Evolutionary conservation across 1,140 invertebrate genomes (phyloP), one percentile per base, ranked within the genome.

Genomic region (Bombus vancouverensis): DNA sequence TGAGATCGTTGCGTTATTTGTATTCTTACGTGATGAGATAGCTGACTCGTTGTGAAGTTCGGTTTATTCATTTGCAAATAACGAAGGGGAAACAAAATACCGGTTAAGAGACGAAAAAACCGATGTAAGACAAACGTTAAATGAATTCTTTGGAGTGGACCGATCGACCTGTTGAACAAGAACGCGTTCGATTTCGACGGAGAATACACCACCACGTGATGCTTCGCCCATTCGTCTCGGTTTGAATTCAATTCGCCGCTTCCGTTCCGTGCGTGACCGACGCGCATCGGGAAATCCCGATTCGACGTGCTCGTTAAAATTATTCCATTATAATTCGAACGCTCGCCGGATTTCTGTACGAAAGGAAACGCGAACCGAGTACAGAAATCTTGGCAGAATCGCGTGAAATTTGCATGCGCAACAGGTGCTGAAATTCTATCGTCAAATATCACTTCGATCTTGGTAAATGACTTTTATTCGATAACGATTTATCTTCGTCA

Each of bases 251-350:
- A 81, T 85, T 79, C 70, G 71, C 72, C 53, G 80, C 65, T 82
- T 86, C 85, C 85, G 85, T 68, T 86, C 28, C 70, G n/a, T 75
- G 79, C 79, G 79, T 86, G 84, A 85, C 78, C 70, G 71, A 32
- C 66, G 47, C 32, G 57, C 37, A 73, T 47, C 72, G 15, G n/a
- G 47, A 18, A 42, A 53, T 9, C 12, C 5, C 65, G 37, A 86
- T 86, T 86, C 72, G 73, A 37, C 47, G n/a, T 18, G 85, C 79
- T 82, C 81, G 85, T 83, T 87, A 87, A 87, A 76, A 87, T 87
- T 78, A 83, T 65, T 57, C 77, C 66, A 57, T 87, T 83, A 73
- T 42, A 47, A 66, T 39, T 57, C 32, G 9, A 77, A 57, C 6
- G 34, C 22, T 10, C n/a, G n/a, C 15, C 74, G 42, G 42, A 86